phyloP scores from a whole-genome alignment of 1,140 invertebrate genomes.

The Drosophila bipectinata region DNA sequence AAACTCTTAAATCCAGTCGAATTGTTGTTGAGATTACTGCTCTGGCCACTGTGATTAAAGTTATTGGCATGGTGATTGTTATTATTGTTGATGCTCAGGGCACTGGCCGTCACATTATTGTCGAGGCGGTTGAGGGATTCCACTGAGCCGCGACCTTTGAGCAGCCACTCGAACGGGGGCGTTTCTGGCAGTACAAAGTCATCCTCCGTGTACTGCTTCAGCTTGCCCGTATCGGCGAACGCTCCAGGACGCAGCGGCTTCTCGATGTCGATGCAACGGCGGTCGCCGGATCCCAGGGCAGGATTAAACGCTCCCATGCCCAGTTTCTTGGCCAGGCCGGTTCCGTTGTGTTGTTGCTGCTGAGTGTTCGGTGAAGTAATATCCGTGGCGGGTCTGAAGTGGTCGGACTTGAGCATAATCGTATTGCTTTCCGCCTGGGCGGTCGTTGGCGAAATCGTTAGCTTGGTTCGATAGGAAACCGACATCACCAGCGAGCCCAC shows the following conservation, averaged over 20 bases:
- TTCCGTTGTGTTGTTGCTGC: slow-evolving; percentile 33
- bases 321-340: slow-evolving; percentile 27
- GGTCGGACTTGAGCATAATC: slow-evolving; percentile 95
- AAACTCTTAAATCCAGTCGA: slow-evolving; percentile 74
- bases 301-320: slow-evolving; percentile 18
- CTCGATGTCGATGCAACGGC: slow-evolving; percentile 85
- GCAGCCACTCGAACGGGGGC: slow-evolving; percentile 88
- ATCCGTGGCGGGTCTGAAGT: slow-evolving; percentile 92
- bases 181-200: slow-evolving; percentile 87
- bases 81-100: slow-evolving; percentile 79
- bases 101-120: slow-evolving; percentile 36
- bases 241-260: slow-evolving; percentile 89
- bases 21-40: slow-evolving; percentile 66
- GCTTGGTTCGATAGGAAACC: slow-evolving; percentile 93
- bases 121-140: slow-evolving; percentile 77
- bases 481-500: slow-evolving; percentile 91
- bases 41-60: slow-evolving; percentile 18
- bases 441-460: slow-evolving; percentile 94
- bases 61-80: slow-evolving; percentile 44
- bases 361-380: slow-evolving; percentile 85
- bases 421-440: slow-evolving; percentile 82
- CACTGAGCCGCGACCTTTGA: slow-evolving; percentile 79
- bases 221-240: slow-evolving; percentile 86
- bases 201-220: slow-evolving; percentile 85
- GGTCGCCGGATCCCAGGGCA: slow-evolving; percentile 36